A percentile compares a stretch with the other conserved stretches of the same genome.
Conservation (phyloP, 2,888 invertebrate genomes). For the Ferrisia virgata region DNA sequence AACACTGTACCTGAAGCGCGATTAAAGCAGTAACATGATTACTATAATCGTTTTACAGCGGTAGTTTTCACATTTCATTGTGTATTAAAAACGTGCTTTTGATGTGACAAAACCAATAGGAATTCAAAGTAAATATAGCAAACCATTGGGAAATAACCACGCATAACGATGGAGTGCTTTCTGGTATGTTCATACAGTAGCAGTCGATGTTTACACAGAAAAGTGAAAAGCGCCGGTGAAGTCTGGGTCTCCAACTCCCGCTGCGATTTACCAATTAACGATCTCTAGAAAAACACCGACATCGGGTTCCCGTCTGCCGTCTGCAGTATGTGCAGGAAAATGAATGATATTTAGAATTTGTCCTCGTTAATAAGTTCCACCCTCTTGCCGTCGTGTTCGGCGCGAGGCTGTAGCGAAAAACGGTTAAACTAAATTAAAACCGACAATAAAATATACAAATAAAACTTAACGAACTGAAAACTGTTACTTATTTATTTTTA, state of each 20-base stretch:
- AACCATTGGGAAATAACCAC: not conserved
- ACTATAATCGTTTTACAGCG: not conserved
- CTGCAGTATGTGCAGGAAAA: not conserved
- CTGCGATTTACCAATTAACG: constrained; percentile 35
- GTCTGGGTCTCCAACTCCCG: constrained; percentile 17
- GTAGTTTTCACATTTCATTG: not conserved
- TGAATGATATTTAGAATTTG: constrained; percentile 23
- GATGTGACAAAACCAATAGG: not conserved
- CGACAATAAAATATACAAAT: constrained; percentile 35
- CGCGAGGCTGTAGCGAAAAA: not conserved
- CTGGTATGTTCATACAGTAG: not conserved
- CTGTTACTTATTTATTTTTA: constrained; percentile 38
- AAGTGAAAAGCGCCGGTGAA: constrained; percentile 21
- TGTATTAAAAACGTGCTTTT: constrained; percentile 10
- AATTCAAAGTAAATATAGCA: not conserved
- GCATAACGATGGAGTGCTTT: not conserved
- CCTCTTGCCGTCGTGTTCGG: not conserved
- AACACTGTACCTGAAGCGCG: not conserved
- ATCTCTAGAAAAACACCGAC: constrained; percentile 2
- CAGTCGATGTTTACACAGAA: not conserved
- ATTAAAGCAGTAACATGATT: not conserved
- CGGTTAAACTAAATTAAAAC: constrained; percentile 33
- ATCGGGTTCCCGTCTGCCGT: not conserved
- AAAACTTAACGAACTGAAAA: constrained; percentile 35
- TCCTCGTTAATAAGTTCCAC: constrained; percentile 24